Conservation (phyloP, 2,797 vertebrate genomes). For the Sternarchorhynchus goeldii region DNA sequence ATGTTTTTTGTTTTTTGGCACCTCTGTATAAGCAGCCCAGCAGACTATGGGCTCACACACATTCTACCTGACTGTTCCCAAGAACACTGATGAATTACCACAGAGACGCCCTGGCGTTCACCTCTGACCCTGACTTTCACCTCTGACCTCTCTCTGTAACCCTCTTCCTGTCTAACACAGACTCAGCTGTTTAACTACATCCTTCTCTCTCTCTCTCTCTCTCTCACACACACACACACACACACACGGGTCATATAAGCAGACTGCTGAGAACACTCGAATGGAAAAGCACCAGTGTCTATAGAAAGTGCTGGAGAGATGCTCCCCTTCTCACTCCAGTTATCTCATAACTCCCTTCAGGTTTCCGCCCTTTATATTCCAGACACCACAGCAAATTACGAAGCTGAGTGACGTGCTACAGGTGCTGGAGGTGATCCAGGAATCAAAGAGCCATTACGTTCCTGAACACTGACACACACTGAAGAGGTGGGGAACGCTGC, state of each 20-base stretch:
- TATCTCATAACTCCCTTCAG: background rate
- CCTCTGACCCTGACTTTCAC: slow-evolving; percentile 70
- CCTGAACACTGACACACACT: slow-evolving; percentile 31
- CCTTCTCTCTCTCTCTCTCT: too few species aligned
- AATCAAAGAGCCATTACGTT: slow-evolving; percentile 49
- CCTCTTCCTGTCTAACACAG: slow-evolving; percentile 7
- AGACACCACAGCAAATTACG: background rate
- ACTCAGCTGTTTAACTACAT: background rate
- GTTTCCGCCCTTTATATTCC: background rate
- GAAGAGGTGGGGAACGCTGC: slow-evolving; percentile 4
- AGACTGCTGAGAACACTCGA: background rate
- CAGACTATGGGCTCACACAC: slow-evolving; percentile 49
- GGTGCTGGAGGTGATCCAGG: background rate
- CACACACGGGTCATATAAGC: background rate
- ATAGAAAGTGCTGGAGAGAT: too few species aligned
- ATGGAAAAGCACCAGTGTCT: too few species aligned
- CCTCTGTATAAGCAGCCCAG: too few species aligned
- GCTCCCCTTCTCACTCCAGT: too few species aligned
- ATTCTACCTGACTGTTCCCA: slow-evolving; percentile 57
- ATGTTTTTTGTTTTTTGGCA: too few species aligned
- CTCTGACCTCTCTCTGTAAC: slow-evolving; percentile 42
- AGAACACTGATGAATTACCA: slow-evolving; percentile 66
- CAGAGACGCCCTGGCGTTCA: slow-evolving; percentile 58
- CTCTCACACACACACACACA: background rate
- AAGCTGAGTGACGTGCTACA: background rate